phyloP scores from a whole-genome alignment of 2,797 vertebrate species.

The Pangasius sanitwongsei region DNA sequence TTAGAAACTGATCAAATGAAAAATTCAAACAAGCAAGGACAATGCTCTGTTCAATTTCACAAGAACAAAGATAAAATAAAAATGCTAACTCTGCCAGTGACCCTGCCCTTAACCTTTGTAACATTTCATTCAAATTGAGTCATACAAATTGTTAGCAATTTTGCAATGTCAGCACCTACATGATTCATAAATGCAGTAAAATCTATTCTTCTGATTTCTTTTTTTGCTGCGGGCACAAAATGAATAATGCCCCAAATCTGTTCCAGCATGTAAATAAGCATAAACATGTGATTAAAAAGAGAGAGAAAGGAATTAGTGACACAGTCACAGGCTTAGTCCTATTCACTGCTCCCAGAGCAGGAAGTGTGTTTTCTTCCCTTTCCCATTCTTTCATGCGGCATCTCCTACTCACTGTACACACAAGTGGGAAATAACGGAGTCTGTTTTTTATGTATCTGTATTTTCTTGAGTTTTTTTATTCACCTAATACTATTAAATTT shows the following conservation, averaged over 20 bases:
- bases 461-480: background rate
- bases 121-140: background rate
- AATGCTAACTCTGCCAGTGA: background rate
- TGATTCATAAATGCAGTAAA: background rate
- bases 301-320: slow-evolving; percentile 3
- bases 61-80: background rate
- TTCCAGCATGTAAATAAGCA: slow-evolving; percentile 5
- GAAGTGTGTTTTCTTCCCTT: background rate
- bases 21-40: background rate
- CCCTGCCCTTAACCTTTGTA: background rate
- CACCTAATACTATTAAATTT: background rate
- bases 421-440: background rate
- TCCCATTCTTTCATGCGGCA: background rate
- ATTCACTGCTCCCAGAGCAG: background rate
- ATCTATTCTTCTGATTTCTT: background rate
- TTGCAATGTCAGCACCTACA: background rate
- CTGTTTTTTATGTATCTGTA: background rate
- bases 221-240: background rate
- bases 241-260: background rate
- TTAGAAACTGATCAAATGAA: background rate
- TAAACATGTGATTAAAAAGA: background rate
- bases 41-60: too few species aligned
- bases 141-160: background rate
- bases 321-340: slow-evolving; percentile 16
- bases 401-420: background rate